phyloP scores from a whole-genome alignment of 2,888 invertebrate species.

The Miltochrista miniata region DNA sequence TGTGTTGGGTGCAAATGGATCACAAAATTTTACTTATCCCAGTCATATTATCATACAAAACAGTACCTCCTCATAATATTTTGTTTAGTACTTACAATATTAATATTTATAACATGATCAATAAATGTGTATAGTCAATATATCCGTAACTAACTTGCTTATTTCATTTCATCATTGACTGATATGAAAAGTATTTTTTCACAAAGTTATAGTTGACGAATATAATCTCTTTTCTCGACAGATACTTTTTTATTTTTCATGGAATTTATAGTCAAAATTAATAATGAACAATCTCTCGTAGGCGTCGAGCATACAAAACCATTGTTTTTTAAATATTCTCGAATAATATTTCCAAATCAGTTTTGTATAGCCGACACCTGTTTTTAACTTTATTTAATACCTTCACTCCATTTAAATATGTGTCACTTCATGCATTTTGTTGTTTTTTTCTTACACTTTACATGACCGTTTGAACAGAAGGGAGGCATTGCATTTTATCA shows the following conservation, averaged over 20 bases:
- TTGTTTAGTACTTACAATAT: neutral
- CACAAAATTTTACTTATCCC: too few relatives aligned
- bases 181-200: neutral
- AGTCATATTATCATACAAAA: too few relatives aligned
- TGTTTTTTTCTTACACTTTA: conserved; percentile 33
- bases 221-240: too few relatives aligned
- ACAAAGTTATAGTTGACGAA: neutral
- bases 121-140: neutral
- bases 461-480: conserved; percentile 44
- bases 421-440: conserved; percentile 27
- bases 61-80: too few relatives aligned
- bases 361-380: conserved; percentile 16
- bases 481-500: conserved; percentile 76
- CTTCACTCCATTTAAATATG: conserved; percentile 13
- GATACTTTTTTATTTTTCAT: conserved; percentile 16
- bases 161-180: neutral
- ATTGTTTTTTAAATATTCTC: conserved; percentile 1
- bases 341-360: neutral
- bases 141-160: neutral
- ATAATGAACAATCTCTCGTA: conserved; percentile 22
- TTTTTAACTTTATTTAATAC: conserved; percentile 18
- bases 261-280: conserved; percentile 23
- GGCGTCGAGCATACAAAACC: conserved; percentile 25
- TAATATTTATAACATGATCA: neutral
- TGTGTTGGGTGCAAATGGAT: conserved; percentile 2